These are phyloP conservation scores for Cyclura pinguis DNA, from an alignment of 2,797 vertebrate genomes.

Conservation along the genomic window DNA sequence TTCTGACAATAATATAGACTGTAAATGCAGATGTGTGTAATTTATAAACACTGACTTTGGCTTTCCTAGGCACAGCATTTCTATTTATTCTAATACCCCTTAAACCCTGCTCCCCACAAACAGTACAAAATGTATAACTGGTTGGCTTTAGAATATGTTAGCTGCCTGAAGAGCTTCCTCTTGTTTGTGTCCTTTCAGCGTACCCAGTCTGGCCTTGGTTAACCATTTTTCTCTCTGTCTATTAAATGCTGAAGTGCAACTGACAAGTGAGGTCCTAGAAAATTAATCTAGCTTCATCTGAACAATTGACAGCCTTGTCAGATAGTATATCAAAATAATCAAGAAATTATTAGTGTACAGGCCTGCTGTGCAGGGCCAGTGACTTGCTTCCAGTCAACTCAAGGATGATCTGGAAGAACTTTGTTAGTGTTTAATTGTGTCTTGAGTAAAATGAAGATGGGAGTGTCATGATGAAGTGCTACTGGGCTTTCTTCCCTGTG, in stretches of 20 bases:
- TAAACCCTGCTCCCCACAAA: neutral
- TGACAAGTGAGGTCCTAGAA: slow-evolving; percentile 65
- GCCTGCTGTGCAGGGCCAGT: slow-evolving; percentile 59
- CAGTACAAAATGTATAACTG: neutral
- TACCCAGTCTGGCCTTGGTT: slow-evolving; percentile 66
- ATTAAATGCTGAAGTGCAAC: slow-evolving; percentile 63
- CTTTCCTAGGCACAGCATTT: neutral
- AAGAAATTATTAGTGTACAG: slow-evolving; percentile 68
- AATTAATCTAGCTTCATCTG: slow-evolving; percentile 71
- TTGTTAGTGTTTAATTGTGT: slow-evolving; percentile 65
- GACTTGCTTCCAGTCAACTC: slow-evolving; percentile 58
- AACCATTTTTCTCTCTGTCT: slow-evolving; percentile 67
- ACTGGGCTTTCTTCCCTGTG: slow-evolving; percentile 34
- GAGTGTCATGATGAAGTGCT: slow-evolving; percentile 38
- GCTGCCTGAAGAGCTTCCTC: slow-evolving; percentile 21
- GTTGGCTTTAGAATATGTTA: neutral
- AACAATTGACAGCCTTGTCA: slow-evolving; percentile 71
- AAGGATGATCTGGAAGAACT: slow-evolving; percentile 56
- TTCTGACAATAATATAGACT: neutral
- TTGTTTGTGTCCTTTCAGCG: slow-evolving; percentile 57
- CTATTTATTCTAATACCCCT: neutral
- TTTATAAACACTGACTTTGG: neutral
- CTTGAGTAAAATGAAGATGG: slow-evolving; percentile 50
- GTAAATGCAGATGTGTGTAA: neutral
- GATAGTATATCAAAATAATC: slow-evolving; percentile 69